Conservation (phyloP, 2,888 invertebrate genomes). For the Patella ulyssiponensis region DNA sequence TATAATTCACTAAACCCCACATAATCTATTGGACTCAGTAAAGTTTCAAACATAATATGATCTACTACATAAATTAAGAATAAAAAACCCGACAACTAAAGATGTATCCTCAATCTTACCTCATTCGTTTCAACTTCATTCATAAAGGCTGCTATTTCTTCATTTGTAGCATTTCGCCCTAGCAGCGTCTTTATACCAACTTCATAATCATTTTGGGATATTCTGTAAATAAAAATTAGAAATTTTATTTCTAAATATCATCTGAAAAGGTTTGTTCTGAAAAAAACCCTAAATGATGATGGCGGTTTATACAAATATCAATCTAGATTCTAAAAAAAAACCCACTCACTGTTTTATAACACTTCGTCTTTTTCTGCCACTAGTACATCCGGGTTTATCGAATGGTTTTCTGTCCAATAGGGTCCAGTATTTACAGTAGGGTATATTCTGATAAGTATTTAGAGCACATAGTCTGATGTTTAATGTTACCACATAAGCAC, state of each 20-base stretch:
- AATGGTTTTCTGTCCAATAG: conserved; percentile 12
- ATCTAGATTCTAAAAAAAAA: too few species aligned
- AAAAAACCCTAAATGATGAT: too few species aligned
- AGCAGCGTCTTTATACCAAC: conserved; percentile 32
- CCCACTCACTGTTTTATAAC: background rate
- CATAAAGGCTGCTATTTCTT: conserved; percentile 36
- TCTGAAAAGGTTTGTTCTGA: too few species aligned
- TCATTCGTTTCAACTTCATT: conserved; percentile 28
- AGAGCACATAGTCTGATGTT: conserved; percentile 15
- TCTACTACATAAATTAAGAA: background rate
- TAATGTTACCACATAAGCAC: conserved; percentile 8
- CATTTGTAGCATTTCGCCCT: conserved; percentile 27
- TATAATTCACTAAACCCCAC: too few species aligned
- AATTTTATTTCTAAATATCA: too few species aligned
- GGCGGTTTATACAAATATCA: too few species aligned
- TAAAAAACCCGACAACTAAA: background rate
- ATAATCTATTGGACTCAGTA: background rate
- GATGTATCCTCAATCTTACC: conserved; percentile 19
- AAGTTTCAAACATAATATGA: background rate
- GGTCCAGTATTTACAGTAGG: conserved; percentile 7
- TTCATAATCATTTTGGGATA: conserved; percentile 24
- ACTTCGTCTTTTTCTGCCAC: background rate
- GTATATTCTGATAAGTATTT: conserved; percentile 1
- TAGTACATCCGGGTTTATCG: background rate
- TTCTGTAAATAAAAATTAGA: conserved; percentile 5